Evolutionary conservation across 2,888 invertebrate species (phyloP), one percentile per base, ranked within the genome.

Genomic region (Drosophila imparisetae): DNA sequence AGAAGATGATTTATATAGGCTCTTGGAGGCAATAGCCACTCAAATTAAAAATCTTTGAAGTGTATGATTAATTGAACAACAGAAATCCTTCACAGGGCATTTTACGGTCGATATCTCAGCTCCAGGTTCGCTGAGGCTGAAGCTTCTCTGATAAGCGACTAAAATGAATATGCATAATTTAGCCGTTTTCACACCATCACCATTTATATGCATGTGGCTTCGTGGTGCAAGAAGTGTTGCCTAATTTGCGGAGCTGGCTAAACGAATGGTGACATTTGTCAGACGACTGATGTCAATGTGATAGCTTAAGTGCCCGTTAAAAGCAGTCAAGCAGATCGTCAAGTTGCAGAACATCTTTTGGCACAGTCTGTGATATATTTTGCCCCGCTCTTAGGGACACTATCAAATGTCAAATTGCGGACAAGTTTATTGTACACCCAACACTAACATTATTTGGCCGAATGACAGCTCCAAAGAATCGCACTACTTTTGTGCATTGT

Each of bases 371-470:
- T 34, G 11, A 10, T 30, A 18, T 13, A 32, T 65, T 29, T 45
- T 54, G 15, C 38, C 6, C 11, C 15, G n/a, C 32, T 61, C 13
- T 49, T 55, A 18, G 32, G 42, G 21, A 36, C 42, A 32, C 50
- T 52, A 71, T 76, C 59, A 72, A 79, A 78, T 65, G 72, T 65
- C 78, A 72, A 50, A 75, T 67, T 65, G 48, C 15, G 58, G 48
- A 5, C 34, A 50, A 49, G 40, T 68, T 55, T 69, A 61, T 52
- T 32, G 66, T 54, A 45, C 66, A 69, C 52, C 69, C 60, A 55
- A 58, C 59, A 50, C 61, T 64, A 75, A 75, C 75, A 62, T 72
- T 63, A 74, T 68, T 66, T 79, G 68, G 53, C 69, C 76, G 61
- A 65, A 58, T 48, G 52, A 13, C 24, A 66, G 52, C 67, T 52